Conservation (phyloP, 2,888 invertebrate species). For the Leucophora obtusa region DNA sequence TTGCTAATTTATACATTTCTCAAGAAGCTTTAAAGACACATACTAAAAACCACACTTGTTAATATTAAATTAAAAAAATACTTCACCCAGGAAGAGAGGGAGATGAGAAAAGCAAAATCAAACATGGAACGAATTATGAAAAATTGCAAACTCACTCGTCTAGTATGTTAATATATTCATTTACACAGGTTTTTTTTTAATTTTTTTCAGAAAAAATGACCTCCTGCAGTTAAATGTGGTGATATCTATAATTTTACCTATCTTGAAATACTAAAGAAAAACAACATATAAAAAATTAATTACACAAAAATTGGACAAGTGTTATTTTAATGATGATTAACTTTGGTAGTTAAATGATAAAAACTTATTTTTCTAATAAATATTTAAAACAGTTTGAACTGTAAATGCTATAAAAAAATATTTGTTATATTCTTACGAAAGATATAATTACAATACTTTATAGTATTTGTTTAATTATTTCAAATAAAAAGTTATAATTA, state of each 20-base stretch:
- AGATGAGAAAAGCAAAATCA: background rate
- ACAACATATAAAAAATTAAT: background rate
- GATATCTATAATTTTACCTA: background rate
- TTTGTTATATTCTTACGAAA: conserved; percentile 25
- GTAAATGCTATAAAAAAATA: background rate
- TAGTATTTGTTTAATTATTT: background rate
- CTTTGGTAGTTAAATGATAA: background rate
- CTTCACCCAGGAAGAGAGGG: background rate
- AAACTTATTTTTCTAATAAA: conserved; percentile 1
- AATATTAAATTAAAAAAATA: background rate
- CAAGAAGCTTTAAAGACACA: background rate
- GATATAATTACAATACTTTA: background rate
- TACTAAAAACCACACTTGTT: background rate
- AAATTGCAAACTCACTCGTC: background rate
- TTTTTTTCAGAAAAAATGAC: background rate
- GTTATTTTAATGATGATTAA: conserved; percentile 2
- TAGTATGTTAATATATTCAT: background rate
- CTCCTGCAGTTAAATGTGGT: conserved; percentile 17
- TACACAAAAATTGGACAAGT: background rate
- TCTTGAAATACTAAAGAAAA: background rate
- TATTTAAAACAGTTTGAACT: background rate
- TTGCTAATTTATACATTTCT: background rate
- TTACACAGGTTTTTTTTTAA: background rate
- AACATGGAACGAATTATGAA: background rate
- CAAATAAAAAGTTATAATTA: conserved; percentile 32